These are phyloP conservation scores for Chloropsis hardwickii DNA, from an alignment of 2,113 vertebrate species.

Conservation along the genomic window DNA sequence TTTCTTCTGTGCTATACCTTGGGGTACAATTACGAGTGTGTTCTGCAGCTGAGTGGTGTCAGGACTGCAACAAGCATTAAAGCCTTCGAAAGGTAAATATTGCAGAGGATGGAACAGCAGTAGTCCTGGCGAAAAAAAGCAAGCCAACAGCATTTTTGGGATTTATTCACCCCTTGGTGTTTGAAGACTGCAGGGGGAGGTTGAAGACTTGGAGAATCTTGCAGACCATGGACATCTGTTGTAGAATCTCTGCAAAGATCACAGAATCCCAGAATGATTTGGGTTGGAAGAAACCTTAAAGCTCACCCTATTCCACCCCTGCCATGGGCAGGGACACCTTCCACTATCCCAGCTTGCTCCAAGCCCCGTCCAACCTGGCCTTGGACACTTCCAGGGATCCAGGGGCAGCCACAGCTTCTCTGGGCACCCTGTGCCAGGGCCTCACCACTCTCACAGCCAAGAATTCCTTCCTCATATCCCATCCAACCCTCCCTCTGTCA, in stretches of 20 bases:
- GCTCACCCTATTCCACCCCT: neutral
- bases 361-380: rapidly evolving
- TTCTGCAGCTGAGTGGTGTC: constrained; percentile 32
- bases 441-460: rapidly evolving
- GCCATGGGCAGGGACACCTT: neutral
- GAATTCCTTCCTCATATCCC: neutral
- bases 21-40: constrained; percentile 39
- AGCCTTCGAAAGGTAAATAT: neutral
- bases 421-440: neutral
- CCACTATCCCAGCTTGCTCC: rapidly evolving
- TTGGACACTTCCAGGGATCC: neutral
- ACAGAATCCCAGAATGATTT: neutral
- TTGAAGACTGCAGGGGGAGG: neutral
- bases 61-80: constrained; percentile 17
- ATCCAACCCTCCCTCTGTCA: neutral
- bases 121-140: neutral
- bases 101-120: neutral
- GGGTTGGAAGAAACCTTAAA: neutral
- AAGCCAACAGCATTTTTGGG: neutral
- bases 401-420: neutral
- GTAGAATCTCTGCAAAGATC: neutral
- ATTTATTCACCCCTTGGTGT: neutral
- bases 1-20: neutral
- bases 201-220: neutral
- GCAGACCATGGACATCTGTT: rapidly evolving